Percentiles rank a stretch among this genome's conserved stretches.
phyloP scores from a whole-genome alignment of 2,113 vertebrate genomes.

The Calonectris borealis region DNA sequence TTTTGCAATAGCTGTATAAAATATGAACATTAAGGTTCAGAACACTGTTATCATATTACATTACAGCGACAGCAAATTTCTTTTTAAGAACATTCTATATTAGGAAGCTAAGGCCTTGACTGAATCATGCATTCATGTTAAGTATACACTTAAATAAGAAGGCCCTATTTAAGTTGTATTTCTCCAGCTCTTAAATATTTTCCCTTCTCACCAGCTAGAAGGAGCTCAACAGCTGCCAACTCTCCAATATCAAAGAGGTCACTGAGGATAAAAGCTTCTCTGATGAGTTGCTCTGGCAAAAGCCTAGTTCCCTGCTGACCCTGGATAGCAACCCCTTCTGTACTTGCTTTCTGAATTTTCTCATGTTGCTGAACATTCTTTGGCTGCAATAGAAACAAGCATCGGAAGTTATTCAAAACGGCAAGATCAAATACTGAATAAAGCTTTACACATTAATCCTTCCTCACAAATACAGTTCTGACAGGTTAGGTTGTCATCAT shows the following conservation, averaged over 20 bases:
- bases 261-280: constrained; percentile 96
- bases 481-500: neutral
- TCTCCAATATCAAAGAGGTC: constrained; percentile 96
- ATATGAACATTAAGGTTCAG: neutral
- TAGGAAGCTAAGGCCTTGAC: neutral
- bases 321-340: constrained; percentile 94
- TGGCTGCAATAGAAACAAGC: constrained; percentile 76
- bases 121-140: neutral
- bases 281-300: constrained; percentile 92
- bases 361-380: constrained; percentile 96
- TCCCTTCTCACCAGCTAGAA: constrained; percentile 87
- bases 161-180: neutral
- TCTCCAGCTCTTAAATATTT: constrained; percentile 2
- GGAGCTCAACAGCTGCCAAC: constrained; percentile 91
- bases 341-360: constrained; percentile 94
- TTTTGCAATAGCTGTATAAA: neutral
- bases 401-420: neutral
- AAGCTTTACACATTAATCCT: neutral
- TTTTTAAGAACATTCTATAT: neutral
- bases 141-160: neutral
- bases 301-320: constrained; percentile 93
- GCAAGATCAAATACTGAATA: neutral
- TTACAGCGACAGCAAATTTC: neutral
- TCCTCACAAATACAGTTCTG: neutral
- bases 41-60: neutral